A percentile compares a stretch with the other conserved stretches of the same genome.
These are phyloP conservation scores for Drosophila pruinosa DNA, from an alignment of 1,140 invertebrate species.

Conservation along the genomic window DNA sequence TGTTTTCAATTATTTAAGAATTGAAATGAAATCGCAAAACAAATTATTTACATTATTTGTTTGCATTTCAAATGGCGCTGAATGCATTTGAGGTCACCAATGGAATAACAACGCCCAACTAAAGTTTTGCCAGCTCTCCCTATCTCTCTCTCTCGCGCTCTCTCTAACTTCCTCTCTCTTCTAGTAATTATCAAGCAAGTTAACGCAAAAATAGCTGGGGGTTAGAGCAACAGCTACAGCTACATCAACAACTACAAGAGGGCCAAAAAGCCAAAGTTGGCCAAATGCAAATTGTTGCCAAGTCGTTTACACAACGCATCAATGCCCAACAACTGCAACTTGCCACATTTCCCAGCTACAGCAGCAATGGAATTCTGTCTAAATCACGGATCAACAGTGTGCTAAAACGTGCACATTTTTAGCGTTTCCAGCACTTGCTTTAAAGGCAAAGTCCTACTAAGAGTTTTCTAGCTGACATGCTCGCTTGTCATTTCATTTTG, in stretches of 20 bases:
- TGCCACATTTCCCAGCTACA: background rate
- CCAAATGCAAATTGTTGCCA: slow-evolving; percentile 23
- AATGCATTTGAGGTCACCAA: background rate
- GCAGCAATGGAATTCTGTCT: background rate
- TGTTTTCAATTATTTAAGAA: slow-evolving; percentile 9
- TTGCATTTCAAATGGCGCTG: slow-evolving; percentile 3
- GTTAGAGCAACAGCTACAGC: background rate
- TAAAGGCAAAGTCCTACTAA: background rate
- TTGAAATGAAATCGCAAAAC: background rate
- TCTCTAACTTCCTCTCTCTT: background rate
- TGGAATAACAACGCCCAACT: background rate
- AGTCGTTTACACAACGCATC: slow-evolving; percentile 9
- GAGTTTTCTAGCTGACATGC: background rate
- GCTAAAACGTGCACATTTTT: background rate
- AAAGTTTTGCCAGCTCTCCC: background rate
- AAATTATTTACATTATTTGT: background rate
- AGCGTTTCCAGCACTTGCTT: background rate
- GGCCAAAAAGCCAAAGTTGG: background rate
- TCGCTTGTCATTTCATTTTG: background rate
- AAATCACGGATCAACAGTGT: background rate
- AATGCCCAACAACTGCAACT: background rate
- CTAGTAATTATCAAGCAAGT: slow-evolving; percentile 24
- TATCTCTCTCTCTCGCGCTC: background rate
- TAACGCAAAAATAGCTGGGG: slow-evolving; percentile 6
- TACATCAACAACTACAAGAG: background rate